A percentile compares a stretch with the other conserved stretches of the same genome.
Conservation (phyloP, 2,113 vertebrate species). For the Clarias macrocephalus region DNA sequence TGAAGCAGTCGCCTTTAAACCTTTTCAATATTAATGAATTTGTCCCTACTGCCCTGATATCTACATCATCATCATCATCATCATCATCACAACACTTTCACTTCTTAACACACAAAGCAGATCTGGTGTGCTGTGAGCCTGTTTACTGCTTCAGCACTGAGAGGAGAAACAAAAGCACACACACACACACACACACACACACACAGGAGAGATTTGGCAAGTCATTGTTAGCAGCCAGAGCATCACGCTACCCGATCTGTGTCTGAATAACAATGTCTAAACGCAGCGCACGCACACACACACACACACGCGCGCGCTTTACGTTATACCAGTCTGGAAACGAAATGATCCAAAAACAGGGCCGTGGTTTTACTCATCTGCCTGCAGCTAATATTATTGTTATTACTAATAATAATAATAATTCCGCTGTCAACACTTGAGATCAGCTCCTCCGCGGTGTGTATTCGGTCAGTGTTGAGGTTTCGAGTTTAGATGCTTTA, state of each 20-base stretch:
- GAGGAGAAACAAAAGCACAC: constrained; percentile 12
- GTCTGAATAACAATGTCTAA: constrained; percentile 5
- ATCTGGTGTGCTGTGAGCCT: too few species aligned
- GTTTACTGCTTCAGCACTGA: background rate
- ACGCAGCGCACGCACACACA: background rate
- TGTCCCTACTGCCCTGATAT: background rate
- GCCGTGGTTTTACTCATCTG: background rate
- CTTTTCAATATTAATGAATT: constrained; percentile 34
- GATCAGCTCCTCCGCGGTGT: too few species aligned
- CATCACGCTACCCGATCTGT: background rate
- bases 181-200: background rate
- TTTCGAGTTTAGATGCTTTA: constrained; percentile 55
- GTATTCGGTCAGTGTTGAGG: too few species aligned
- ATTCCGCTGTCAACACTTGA: too few species aligned
- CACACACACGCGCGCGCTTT: background rate
- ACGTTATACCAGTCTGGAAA: background rate
- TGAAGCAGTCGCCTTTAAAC: constrained; percentile 2
- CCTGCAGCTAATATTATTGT: background rate
- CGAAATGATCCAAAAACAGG: background rate
- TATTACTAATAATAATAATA: too few species aligned
- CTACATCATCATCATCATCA: background rate
- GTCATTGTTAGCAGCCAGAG: constrained; percentile 51
- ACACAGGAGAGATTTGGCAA: constrained; percentile 32
- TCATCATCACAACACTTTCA: background rate
- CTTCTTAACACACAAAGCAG: background rate